Conservation (phyloP, 1,140 invertebrate species). For the Oppia nitens region DNA sequence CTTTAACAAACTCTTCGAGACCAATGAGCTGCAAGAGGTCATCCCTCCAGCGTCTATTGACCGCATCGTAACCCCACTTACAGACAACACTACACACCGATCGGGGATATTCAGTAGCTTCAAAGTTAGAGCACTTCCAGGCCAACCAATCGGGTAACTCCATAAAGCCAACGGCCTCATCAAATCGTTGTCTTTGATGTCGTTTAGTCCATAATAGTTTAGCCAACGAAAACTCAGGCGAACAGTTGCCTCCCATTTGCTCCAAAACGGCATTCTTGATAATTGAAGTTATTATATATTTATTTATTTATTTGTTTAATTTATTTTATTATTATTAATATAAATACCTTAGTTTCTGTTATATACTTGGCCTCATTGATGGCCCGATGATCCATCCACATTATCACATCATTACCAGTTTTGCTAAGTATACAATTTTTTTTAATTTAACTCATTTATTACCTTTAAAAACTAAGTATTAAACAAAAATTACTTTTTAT, state of each 20-base stretch:
- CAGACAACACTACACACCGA: slow-evolving; percentile 81
- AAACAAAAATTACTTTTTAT: slow-evolving; percentile 30
- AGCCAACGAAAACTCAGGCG: slow-evolving; percentile 84
- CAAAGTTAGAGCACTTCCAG: slow-evolving; percentile 43
- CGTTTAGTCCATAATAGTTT: slow-evolving; percentile 86
- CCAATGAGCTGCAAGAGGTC: slow-evolving; percentile 55
- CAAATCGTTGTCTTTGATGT: slow-evolving; percentile 36
- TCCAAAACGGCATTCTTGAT: slow-evolving; percentile 48
- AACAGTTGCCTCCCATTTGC: slow-evolving; percentile 77
- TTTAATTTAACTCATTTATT: slow-evolving; percentile 7
- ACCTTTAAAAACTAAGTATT: too few species aligned
- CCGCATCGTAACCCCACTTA: slow-evolving; percentile 66
- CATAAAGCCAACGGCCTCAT: slow-evolving; percentile 53
- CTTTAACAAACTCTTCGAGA: slow-evolving; percentile 44
- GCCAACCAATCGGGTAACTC: slow-evolving; percentile 87
- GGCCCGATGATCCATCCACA: slow-evolving; percentile 95
- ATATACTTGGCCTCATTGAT: slow-evolving; percentile 59
- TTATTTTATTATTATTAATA: too few species aligned
- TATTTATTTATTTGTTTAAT: too few species aligned
- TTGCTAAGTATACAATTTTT: slow-evolving; percentile 24
- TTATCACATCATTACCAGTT: slow-evolving; percentile 63
- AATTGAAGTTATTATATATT: too few species aligned
- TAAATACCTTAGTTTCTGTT: slow-evolving; percentile 45
- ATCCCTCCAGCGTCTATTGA: slow-evolving; percentile 46
- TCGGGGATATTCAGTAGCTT: slow-evolving; percentile 30